These are phyloP conservation scores for Lophura nycthemera DNA, from an alignment of 2,113 vertebrate genomes.

Conservation along the genomic window DNA sequence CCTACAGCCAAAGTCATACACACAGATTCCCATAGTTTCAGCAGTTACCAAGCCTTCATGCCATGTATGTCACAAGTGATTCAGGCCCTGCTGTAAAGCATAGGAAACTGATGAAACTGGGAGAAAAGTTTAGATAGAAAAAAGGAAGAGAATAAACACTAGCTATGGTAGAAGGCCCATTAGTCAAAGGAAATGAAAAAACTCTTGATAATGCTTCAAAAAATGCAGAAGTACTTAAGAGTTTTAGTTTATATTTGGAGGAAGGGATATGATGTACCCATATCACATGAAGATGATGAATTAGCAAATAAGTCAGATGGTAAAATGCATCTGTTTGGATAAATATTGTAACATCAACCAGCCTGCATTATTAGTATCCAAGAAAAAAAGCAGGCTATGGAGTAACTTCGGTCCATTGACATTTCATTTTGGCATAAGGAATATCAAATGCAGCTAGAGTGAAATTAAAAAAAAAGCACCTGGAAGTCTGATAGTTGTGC, in stretches of 20 bases:
- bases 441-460: background rate
- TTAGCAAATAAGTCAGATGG: background rate
- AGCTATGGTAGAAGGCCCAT: background rate
- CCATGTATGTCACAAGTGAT: background rate
- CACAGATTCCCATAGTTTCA: background rate
- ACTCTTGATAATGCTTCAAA: background rate
- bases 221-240: slow-evolving; percentile 51
- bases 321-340: background rate
- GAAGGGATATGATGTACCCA: slow-evolving; percentile 3
- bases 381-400: background rate
- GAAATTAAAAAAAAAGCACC: background rate
- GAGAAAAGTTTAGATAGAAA: background rate
- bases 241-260: background rate
- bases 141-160: background rate
- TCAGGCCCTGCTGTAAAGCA: background rate
- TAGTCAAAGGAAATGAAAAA: slow-evolving; percentile 8
- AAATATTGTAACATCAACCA: background rate
- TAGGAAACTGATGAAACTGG: background rate
- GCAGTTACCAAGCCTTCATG: fast-evolving
- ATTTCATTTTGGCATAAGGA: background rate
- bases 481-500: background rate
- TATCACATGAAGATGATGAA: slow-evolving; percentile 48
- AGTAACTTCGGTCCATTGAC: background rate
- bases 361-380: background rate
- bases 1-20: background rate